phyloP scores from a whole-genome alignment of 2,888 invertebrate genomes.

The Hesperia comma region DNA sequence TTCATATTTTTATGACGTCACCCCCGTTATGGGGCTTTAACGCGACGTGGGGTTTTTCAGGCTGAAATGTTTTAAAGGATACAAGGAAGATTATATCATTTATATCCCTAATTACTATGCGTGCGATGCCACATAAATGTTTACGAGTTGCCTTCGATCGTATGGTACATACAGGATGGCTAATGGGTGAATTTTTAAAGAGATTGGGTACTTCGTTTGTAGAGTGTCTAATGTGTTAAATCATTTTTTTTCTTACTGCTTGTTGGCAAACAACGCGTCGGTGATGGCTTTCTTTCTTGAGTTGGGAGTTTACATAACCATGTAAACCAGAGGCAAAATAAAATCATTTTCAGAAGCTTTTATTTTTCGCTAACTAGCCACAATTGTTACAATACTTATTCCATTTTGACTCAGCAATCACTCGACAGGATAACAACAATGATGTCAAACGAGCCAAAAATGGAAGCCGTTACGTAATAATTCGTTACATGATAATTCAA shows the following conservation, averaged over 20 bases:
- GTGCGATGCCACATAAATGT: conserved; percentile 19
- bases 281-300: too few species aligned
- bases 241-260: too few species aligned
- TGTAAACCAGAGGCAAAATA: too few species aligned
- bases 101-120: conserved; percentile 26
- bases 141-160: background rate
- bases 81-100: conserved; percentile 17
- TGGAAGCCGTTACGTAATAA: conserved; percentile 52
- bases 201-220: background rate
- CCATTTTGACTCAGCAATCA: background rate
- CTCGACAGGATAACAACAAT: conserved; percentile 46
- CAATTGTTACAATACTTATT: conserved; percentile 19
- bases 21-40: conserved; percentile 24
- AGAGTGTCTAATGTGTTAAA: too few species aligned
- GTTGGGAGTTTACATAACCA: too few species aligned
- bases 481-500: conserved; percentile 61
- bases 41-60: conserved; percentile 21
- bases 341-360: background rate
- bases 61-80: conserved; percentile 27
- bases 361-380: conserved; percentile 8
- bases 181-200: conserved; percentile 1
- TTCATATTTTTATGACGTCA: conserved; percentile 26
- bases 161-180: background rate
- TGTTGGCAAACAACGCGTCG: too few species aligned
- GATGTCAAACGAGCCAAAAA: conserved; percentile 47